Base-by-base conservation (phyloP, 2,797 vertebrate genomes). In the Halcyon leucocephala region DNA sequence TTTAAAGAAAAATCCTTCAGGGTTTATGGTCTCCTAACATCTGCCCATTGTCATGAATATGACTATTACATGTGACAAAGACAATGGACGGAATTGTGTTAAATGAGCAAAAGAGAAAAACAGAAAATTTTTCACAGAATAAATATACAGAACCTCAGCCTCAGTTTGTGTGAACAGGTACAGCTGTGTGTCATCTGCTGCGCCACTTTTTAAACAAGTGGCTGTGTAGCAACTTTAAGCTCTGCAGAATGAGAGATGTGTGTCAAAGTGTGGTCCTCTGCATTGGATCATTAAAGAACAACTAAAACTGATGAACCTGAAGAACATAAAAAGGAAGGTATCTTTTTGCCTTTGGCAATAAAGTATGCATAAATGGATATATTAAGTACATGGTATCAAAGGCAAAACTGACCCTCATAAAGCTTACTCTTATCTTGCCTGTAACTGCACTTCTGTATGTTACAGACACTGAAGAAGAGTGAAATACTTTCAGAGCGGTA, bases 401-500 rank as follows among this genome's bases (percentile, higher is more conserved):
- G 29, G 8, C 48, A 74, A 29, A 89, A 24, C 10, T 54, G 22
- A 37, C 37, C 54, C 77, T 49, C 62, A 76, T 21, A 73, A 74
- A 83, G 17, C 29, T 76, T n/a, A 11, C 74, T 71, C 57, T 71
- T 85, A 64, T 12, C 80, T 39, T 1, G 6, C 37, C 76, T 8
- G 5, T 28, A 91, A 83, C 33, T 61, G 48, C 14, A 76, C 33
- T 76, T 28, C 51, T 82, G 12, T 60, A 48, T 28, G 44, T 19
- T 52, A 55, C 20, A 87, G 51, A 54, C 66, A 67, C 22, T 78
- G 33, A 95, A 94, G 90, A 65, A 42, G 49, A 95, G 81, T 25
- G 94, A 97, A 96, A 88, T 82, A 95, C 84, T 96, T 93, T 95
- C 33, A 10, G 25, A 89, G 67, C 42, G 86, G 61, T 91, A 97